Evolutionary conservation across 1,140 invertebrate species (phyloP).

Genomic region (Episyrphus balteatus): DNA sequence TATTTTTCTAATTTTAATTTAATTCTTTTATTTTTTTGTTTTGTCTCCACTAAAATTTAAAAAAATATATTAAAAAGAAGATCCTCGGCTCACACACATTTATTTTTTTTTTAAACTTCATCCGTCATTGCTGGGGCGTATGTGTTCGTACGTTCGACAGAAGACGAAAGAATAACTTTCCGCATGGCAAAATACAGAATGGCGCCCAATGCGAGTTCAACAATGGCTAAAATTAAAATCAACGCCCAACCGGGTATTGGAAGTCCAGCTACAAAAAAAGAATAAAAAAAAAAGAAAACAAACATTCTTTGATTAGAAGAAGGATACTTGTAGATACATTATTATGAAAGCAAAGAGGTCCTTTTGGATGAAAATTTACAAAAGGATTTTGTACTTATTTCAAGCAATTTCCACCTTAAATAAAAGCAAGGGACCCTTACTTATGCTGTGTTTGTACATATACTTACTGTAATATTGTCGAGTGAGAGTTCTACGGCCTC

Average conservation of each 20-base stretch:
- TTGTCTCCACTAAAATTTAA: too few species aligned
- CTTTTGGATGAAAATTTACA: background rate
- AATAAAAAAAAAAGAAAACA: slow-evolving; percentile 6
- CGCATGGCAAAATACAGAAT: slow-evolving; percentile 54
- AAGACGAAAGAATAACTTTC: slow-evolving; percentile 46
- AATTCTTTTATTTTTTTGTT: too few species aligned
- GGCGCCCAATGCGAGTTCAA: slow-evolving; percentile 52
- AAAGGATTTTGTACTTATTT: background rate
- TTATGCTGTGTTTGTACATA: background rate
- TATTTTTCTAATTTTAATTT: too few species aligned
- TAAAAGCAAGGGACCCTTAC: background rate
- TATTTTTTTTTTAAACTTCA: slow-evolving; percentile 2
- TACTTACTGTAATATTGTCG: slow-evolving; percentile 62
- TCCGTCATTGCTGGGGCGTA: slow-evolving; percentile 24
- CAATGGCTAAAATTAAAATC: slow-evolving; percentile 51
- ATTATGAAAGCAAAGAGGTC: background rate
- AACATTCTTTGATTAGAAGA: slow-evolving; percentile 2
- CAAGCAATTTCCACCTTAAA: background rate
- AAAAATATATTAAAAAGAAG: too few species aligned
- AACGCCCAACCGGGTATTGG: slow-evolving; percentile 63
- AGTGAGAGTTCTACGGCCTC: slow-evolving; percentile 60
- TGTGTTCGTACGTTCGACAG: slow-evolving; percentile 20
- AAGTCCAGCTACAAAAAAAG: slow-evolving; percentile 43
- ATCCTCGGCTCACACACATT: too few species aligned
- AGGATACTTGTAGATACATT: background rate